A percentile compares a stretch with the other conserved stretches of the same genome.
phyloP scores from a whole-genome alignment of 2,888 invertebrate species.

The Dilophus febrilis region DNA sequence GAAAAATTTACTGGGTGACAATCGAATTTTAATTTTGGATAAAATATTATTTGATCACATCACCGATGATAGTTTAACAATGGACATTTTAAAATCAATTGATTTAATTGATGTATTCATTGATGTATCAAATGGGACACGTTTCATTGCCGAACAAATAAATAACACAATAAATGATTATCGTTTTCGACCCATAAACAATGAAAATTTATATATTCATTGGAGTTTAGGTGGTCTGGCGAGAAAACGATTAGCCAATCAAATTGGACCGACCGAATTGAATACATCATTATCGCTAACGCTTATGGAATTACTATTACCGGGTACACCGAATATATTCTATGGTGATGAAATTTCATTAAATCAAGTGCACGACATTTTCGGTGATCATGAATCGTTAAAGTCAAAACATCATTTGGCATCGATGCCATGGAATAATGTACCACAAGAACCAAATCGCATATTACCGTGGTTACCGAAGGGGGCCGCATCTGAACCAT shows the following conservation, averaged over 20 bases:
- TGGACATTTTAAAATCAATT: slow-evolving; percentile 44
- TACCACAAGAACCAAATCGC: slow-evolving; percentile 32
- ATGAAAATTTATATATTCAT: slow-evolving; percentile 58
- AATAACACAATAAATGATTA: slow-evolving; percentile 40
- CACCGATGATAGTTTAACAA: slow-evolving; percentile 31
- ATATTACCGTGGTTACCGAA: slow-evolving; percentile 48
- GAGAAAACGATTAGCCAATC: slow-evolving; percentile 30
- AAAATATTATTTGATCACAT: slow-evolving; percentile 36
- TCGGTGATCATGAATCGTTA: slow-evolving; percentile 39
- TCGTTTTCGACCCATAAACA: no score
- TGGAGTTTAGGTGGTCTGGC: slow-evolving; percentile 58
- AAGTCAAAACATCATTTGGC: slow-evolving; percentile 48
- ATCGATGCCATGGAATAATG: slow-evolving; percentile 46
- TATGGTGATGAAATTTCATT: slow-evolving; percentile 84
- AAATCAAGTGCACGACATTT: slow-evolving; percentile 37
- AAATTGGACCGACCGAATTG: slow-evolving; percentile 9
- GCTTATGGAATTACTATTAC: slow-evolving; percentile 62
- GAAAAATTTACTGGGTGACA: slow-evolving; percentile 45
- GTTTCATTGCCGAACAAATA: slow-evolving; percentile 40
- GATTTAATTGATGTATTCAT: slow-evolving; percentile 57
- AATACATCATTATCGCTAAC: slow-evolving; percentile 52
- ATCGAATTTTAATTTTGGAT: slow-evolving; percentile 49
- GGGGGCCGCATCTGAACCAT: slow-evolving; percentile 35
- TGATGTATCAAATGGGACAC: slow-evolving; percentile 38
- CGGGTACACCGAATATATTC: slow-evolving; percentile 72